A percentile compares a stretch with the other conserved stretches of the same genome.
Conservation (phyloP, 2,113 vertebrate genomes). For the Ifrita kowaldi region DNA sequence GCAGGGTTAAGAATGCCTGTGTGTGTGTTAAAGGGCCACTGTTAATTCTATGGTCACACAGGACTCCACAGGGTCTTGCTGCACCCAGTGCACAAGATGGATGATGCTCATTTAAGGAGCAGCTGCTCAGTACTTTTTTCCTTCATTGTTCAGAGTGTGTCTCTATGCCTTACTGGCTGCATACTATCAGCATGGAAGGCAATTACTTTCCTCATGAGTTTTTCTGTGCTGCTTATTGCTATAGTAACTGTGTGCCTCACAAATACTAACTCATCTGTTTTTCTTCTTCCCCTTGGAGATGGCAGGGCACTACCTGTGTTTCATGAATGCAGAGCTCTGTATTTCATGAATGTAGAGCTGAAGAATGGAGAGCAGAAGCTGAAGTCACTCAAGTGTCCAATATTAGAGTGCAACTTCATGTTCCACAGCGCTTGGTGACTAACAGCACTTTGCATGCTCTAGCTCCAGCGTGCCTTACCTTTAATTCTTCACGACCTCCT, state of each 20-base stretch:
- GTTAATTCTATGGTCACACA: neutral
- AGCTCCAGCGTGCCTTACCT: neutral
- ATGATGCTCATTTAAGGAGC: slow-evolving; percentile 17
- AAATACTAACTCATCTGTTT: slow-evolving; percentile 8
- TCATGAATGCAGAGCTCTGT: neutral
- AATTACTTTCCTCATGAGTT: slow-evolving; percentile 35
- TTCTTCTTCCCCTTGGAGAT: neutral
- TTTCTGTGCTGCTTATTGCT: slow-evolving; percentile 14
- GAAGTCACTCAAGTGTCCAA: neutral
- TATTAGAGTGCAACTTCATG: neutral
- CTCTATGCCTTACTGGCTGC: slow-evolving; percentile 10
- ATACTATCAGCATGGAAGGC: neutral
- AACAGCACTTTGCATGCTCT: neutral
- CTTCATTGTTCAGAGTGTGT: neutral
- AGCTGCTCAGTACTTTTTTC: slow-evolving; percentile 14
- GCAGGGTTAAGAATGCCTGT: neutral
- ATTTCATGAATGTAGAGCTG: neutral
- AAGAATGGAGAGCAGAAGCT: neutral
- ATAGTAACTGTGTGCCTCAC: slow-evolving; percentile 51
- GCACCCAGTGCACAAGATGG: neutral
- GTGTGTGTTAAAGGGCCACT: neutral
- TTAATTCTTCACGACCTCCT: neutral
- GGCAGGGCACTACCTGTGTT: neutral
- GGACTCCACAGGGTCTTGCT: neutral
- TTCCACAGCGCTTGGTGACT: neutral